Base-by-base conservation (phyloP, 2,888 invertebrate genomes). In the Apodemia zela region DNA sequence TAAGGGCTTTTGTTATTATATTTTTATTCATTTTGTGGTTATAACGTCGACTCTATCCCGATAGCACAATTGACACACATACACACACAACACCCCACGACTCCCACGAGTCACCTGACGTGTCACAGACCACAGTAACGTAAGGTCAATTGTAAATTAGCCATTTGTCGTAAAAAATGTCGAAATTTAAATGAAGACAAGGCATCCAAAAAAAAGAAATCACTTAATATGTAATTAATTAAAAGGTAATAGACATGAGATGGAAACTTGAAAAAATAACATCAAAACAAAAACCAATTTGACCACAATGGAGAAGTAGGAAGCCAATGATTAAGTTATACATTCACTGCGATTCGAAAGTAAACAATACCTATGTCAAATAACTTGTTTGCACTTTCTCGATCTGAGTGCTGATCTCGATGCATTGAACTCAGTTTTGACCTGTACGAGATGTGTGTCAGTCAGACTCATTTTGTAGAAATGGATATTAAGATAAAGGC, bases 341-440 rank as follows among this genome's bases (percentile, higher is more conserved):
- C 45, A n/a, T 7, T 47, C 7, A 47, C 47, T 17, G 47, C 17
- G 15, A 47, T 47, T 47, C 47, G 47, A 47, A 47, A 47, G 47
- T 47, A 47, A 47, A 47, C 47, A 47, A 47, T 47, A 47, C 47
- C 17, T 47, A 47, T 47, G 47, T 47, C 47, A 47, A 47, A 47
- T 47, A 47, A 47, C 47, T 47, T 47, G 47, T 47, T 47, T 47
- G 47, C 47, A 47, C 47, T 47, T 47, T 47, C 47, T 17, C 47
- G 47, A 47, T 47, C 47, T 47, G 47, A 47, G 47, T 47, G 17
- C 47, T 47, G 17, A 47, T 47, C 17, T 47, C 47, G 7, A 17
- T 47, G 17, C 47, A 47, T 47, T 45, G 45, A 45, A 45, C 45
- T 45, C 11, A 13, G 45, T n/a, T 7, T n/a, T 45, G n/a, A 45